Percentiles rank a stretch among this genome's conserved stretches.
Evolutionary conservation across 2,888 invertebrate genomes (phyloP).

Genomic region (Dichetophora obliterata): DNA sequence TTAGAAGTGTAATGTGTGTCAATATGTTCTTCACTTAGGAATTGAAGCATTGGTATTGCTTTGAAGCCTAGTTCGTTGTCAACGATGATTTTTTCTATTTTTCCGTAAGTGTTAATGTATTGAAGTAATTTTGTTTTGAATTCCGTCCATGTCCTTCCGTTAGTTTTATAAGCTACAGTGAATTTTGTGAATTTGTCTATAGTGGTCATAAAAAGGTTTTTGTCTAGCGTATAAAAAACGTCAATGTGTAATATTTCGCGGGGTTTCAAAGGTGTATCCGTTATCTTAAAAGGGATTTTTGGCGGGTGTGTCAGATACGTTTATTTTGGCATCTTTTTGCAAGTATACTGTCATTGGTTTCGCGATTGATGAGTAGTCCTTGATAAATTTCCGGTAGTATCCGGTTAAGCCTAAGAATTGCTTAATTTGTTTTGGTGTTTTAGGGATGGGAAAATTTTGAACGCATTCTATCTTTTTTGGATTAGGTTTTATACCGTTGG

Average conservation of each 20-base stretch:
- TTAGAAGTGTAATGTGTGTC: conserved; percentile 20
- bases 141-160: conserved; percentile 25
- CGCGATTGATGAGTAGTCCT: conserved; percentile 27
- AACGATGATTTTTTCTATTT: conserved; percentile 10
- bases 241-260: conserved; percentile 33
- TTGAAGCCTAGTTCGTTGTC: conserved; percentile 2
- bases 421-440: conserved; percentile 45
- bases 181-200: conserved; percentile 35
- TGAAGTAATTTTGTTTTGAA: conserved; percentile 26
- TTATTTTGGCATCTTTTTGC: conserved; percentile 35
- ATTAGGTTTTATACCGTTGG: conserved; percentile 38
- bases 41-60: too few species aligned
- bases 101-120: conserved; percentile 22
- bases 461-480: conserved; percentile 47
- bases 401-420: conserved; percentile 46
- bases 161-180: conserved; percentile 26
- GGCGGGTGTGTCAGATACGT: conserved; percentile 33
- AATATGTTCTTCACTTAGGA: conserved; percentile 21
- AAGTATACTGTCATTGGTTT: conserved; percentile 41
- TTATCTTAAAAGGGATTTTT: conserved; percentile 26
- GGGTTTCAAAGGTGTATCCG: conserved; percentile 11
- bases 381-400: conserved; percentile 46
- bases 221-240: conserved; percentile 31
- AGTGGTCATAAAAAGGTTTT: conserved; percentile 27
- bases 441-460: conserved; percentile 43